phyloP scores from a whole-genome alignment of 2,797 vertebrate species.

The Malacoraja senta region DNA sequence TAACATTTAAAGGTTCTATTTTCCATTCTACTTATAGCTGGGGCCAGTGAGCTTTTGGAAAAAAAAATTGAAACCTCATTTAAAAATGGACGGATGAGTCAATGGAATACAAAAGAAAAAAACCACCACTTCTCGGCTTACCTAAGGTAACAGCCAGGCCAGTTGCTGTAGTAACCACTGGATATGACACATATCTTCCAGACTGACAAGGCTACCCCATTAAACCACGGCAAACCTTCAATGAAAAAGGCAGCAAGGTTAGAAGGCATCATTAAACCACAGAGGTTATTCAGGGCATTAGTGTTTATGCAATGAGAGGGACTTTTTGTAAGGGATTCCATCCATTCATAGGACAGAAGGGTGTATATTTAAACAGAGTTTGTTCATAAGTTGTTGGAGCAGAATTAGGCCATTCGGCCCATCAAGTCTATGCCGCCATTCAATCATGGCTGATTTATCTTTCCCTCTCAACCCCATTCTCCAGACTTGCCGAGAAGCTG shows the following conservation, averaged over 20 bases:
- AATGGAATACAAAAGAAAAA: constrained; percentile 21
- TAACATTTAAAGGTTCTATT: neutral
- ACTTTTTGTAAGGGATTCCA: neutral
- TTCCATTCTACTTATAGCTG: neutral
- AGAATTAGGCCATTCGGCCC: too few species aligned
- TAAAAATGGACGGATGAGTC: constrained; percentile 21
- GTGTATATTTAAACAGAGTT: neutral
- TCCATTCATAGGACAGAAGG: neutral
- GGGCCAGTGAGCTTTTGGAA: constrained; percentile 19
- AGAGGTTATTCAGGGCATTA: neutral
- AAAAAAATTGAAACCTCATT: neutral
- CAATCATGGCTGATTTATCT: too few species aligned
- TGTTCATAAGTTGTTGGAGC: too few species aligned
- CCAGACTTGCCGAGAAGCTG: too few species aligned
- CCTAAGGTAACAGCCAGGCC: too few species aligned
- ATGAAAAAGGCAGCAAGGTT: neutral
- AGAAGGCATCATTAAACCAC: neutral
- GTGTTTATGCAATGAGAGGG: neutral
- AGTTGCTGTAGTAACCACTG: neutral
- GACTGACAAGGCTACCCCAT: neutral
- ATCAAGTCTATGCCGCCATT: too few species aligned
- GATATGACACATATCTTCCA: constrained; percentile 8
- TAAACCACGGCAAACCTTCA: neutral
- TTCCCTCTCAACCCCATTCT: too few species aligned
- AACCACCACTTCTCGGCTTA: neutral